phyloP scores from a whole-genome alignment of 2,113 vertebrate genomes.

The Percopsis transmontana region DNA sequence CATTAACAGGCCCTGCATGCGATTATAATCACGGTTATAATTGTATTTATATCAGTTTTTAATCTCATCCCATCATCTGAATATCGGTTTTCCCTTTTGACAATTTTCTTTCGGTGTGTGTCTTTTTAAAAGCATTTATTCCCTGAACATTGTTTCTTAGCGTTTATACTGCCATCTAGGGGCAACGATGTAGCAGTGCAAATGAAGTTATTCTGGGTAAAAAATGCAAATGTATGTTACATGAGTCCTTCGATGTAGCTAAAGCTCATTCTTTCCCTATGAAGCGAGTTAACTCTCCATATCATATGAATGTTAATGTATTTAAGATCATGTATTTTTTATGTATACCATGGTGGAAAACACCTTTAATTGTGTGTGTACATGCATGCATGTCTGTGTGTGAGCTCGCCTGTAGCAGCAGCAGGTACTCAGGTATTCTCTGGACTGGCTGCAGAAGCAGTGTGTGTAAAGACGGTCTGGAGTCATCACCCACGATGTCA shows the following conservation, averaged over 20 bases:
- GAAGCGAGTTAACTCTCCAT: neutral
- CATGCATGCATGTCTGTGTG: neutral
- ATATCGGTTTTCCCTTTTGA: too few species aligned
- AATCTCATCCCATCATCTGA: neutral
- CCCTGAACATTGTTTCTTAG: too few species aligned
- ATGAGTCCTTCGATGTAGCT: too few species aligned
- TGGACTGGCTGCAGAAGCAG: slow-evolving; percentile 94
- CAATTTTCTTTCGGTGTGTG: too few species aligned
- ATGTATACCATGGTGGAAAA: too few species aligned
- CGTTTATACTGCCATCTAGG: too few species aligned
- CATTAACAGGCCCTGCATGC: slow-evolving; percentile 83
- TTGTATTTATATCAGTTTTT: neutral
- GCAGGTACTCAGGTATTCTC: slow-evolving; percentile 92
- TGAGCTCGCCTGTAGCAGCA: slow-evolving; percentile 86
- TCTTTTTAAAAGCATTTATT: too few species aligned
- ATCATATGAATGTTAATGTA: neutral
- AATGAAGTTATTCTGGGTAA: too few species aligned
- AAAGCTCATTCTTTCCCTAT: neutral
- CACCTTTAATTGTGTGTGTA: neutral
- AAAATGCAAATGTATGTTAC: too few species aligned
- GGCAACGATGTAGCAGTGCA: too few species aligned
- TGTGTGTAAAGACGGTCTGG: slow-evolving; percentile 88
- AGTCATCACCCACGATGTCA: slow-evolving; percentile 84
- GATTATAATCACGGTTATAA: slow-evolving; percentile 14
- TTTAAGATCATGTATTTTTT: too few species aligned